Conservation (phyloP, 2,797 vertebrate genomes). For the Trachurus trachurus region DNA sequence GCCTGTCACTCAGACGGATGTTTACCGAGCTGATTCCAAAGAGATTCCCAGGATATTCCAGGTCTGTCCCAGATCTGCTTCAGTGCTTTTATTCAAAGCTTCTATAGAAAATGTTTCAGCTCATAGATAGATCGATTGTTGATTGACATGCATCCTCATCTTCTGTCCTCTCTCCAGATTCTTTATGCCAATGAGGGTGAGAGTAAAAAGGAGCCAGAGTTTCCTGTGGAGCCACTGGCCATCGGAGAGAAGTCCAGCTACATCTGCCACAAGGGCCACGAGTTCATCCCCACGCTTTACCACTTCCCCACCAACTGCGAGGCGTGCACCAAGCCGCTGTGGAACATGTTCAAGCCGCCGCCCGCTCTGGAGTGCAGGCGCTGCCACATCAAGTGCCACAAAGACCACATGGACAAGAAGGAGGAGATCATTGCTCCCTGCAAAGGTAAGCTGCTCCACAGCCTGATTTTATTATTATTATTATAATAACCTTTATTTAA, state of each 20-base stretch:
- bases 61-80: conserved; percentile 77
- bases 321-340: conserved; percentile 95
- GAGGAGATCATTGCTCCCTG: conserved; percentile 97
- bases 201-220: conserved; percentile 96
- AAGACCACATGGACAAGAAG: conserved; percentile 97
- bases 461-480: no score
- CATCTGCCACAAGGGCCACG: conserved; percentile 97
- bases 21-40: conserved; percentile 96
- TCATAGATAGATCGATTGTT: no score
- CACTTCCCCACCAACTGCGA: conserved; percentile 98
- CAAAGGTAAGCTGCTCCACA: conserved; percentile 63
- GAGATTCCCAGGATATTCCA: conserved; percentile 99
- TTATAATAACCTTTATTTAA: no score
- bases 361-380: conserved; percentile 96
- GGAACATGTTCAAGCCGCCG: conserved; percentile 98
- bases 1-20: conserved; percentile 97
- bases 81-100: not conserved
- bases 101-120: no score
- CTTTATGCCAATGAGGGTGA: conserved; percentile 99
- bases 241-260: conserved; percentile 94
- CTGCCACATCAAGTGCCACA: conserved; percentile 98
- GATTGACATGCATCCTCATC: not conserved
- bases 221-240: conserved; percentile 87
- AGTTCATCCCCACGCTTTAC: conserved; percentile 97
- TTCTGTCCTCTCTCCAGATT: conserved; percentile 84